Percentiles rank a stretch among this genome's conserved stretches.
Conservation (phyloP, 2,113 vertebrate genomes). For the Arvicanthis niloticus region DNA sequence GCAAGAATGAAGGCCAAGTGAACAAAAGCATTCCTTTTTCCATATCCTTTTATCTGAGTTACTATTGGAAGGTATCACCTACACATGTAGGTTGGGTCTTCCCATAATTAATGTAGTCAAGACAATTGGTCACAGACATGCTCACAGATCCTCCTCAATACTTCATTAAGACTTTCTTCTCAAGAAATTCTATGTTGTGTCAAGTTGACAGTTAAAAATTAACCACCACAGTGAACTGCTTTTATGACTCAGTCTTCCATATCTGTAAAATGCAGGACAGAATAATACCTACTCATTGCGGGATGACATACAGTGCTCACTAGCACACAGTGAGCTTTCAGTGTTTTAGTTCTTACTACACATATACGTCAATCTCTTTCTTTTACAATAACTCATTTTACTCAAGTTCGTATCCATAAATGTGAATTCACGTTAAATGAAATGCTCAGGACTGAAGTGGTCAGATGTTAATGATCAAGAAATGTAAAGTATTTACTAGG, state of each 20-base stretch:
- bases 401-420: slow-evolving; percentile 34
- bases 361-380: not conserved
- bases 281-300: not conserved
- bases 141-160: too few species aligned
- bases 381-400: not conserved
- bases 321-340: not conserved
- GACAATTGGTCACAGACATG: not conserved
- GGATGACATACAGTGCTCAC: not conserved
- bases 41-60: not conserved
- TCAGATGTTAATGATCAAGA: slow-evolving; percentile 39
- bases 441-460: slow-evolving; percentile 13
- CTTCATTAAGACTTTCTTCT: not conserved
- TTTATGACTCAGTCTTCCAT: not conserved
- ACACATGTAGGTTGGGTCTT: not conserved
- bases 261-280: not conserved
- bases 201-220: not conserved
- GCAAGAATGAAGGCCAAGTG: not conserved
- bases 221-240: not conserved
- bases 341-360: not conserved
- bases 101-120: not conserved
- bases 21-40: not conserved
- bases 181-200: not conserved
- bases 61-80: not conserved
- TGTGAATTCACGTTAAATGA: slow-evolving; percentile 42
- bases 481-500: slow-evolving; percentile 7